Percentiles rank a stretch among this genome's conserved stretches.
These are phyloP conservation scores for Chiroxiphia lanceolata DNA, from an alignment of 2,797 vertebrate species.

Conservation along the genomic window DNA sequence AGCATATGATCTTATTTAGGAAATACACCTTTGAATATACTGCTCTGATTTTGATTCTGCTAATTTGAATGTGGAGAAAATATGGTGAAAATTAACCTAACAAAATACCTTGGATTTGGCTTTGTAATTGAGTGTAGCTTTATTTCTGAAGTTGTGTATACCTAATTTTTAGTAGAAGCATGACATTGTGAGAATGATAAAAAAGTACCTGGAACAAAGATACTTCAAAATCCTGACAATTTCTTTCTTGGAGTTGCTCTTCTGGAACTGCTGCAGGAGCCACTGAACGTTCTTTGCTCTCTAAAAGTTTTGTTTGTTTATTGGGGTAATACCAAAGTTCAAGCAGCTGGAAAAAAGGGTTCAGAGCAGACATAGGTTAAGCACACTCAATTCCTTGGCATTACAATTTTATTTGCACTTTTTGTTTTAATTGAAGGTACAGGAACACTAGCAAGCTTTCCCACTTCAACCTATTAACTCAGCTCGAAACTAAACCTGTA, in stretches of 20 bases:
- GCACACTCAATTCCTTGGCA: neutral
- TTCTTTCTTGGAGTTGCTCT: neutral
- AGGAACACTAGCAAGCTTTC: neutral
- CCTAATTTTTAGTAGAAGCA: neutral
- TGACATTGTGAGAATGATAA: neutral
- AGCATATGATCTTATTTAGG: neutral
- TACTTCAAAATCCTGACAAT: neutral
- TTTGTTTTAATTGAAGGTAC: neutral
- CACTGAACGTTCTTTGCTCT: neutral
- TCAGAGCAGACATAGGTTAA: neutral
- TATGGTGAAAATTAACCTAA: neutral
- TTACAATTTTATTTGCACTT: neutral
- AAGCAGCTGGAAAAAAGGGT: neutral
- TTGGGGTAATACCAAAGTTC: neutral
- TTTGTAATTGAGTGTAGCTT: neutral
- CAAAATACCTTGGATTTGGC: neutral
- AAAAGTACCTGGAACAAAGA: neutral
- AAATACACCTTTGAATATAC: neutral
- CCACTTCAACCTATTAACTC: neutral
- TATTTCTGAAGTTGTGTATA: neutral
- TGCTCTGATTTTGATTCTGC: neutral
- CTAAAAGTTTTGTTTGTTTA: neutral
- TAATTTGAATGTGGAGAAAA: neutral
- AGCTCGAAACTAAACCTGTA: neutral
- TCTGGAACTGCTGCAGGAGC: neutral